Base-by-base conservation (phyloP, 2,888 invertebrate species). In the Formica aserva region DNA sequence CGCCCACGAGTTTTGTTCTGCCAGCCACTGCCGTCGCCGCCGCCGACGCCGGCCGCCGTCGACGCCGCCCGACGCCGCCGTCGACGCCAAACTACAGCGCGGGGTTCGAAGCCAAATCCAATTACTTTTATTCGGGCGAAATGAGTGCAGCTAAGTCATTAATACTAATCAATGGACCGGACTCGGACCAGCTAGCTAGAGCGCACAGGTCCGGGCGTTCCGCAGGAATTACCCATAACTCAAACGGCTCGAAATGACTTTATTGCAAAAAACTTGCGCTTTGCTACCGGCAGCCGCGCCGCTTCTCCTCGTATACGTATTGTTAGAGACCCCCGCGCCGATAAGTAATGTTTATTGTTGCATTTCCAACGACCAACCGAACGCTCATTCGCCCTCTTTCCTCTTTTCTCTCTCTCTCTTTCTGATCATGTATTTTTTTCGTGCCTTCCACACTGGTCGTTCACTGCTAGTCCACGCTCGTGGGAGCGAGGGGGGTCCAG, bases 61-160 rank as follows among this genome's bases (percentile, higher is more conserved):
- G 86, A 87, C 87, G 89, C 88, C 87, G 85, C 86, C 85, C 89
- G 90, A 87, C 91, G 89, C 75, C 87, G 72, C 48, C 83, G 72
- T 38, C 83, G 76, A 71, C 83, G 77, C 77, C 71, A 62, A 69
- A 72, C 72, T 82, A 81, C 67, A 74, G 91, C 92, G 86, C 78
- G 92, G 92, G 93, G 93, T 92, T 92, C 94, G 92, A 93, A 94
- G 94, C 94, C 93, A 94, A 94, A 95, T 94, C 94, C 94, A 95
- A 94, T 95, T 95, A 94, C 94, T 94, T 94, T 94, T 94, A 95
- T 94, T 94, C 94, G 94, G 94, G 94, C 92, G 93, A 94, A 95
- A 94, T 94, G 94, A 94, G 94, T 94, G 94, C 94, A 94, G 94
- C 94, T 94, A 94, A 94, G 94, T 94, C 94, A 94, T 94, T 95